Evolutionary conservation across 2,888 invertebrate genomes (phyloP).

Genomic region (Zygaena filipendulae): DNA sequence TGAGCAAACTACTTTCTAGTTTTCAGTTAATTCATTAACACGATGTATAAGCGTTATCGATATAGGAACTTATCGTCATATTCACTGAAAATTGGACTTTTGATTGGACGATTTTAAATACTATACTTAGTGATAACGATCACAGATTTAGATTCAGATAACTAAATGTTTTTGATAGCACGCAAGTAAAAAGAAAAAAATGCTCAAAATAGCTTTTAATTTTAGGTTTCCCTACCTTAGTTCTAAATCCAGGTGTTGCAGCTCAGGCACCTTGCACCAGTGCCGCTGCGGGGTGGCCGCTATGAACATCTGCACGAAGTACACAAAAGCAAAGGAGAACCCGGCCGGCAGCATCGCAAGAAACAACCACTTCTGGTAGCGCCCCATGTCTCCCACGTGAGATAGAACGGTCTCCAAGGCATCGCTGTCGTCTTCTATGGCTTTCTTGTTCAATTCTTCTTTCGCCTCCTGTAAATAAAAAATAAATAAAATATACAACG

Average conservation of each 20-base stretch:
- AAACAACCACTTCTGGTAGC: conserved; percentile 48
- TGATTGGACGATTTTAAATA: too few species aligned
- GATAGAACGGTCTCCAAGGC: conserved; percentile 37
- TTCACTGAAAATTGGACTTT: too few species aligned
- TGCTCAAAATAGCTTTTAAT: too few species aligned
- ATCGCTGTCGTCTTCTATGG: conserved; percentile 24
- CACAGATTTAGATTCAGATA: too few species aligned
- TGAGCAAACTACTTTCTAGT: too few species aligned
- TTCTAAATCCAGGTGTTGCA: conserved; percentile 32
- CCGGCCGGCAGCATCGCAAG: conserved; percentile 46
- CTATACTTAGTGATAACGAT: too few species aligned
- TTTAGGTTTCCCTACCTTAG: conserved; percentile 42
- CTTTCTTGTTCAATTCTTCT: conserved; percentile 23
- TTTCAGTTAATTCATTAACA: too few species aligned
- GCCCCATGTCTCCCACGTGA: conserved; percentile 47
- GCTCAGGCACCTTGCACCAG: conserved; percentile 48
- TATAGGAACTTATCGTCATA: too few species aligned
- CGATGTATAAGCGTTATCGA: too few species aligned
- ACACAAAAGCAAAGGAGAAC: conserved; percentile 46
- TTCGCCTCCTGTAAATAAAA: conserved; percentile 23
- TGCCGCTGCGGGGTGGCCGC: conserved; percentile 45
- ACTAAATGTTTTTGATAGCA: too few species aligned
- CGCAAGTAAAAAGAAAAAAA: too few species aligned
- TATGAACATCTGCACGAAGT: conserved; percentile 56
- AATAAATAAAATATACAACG: background rate